Base-by-base conservation (phyloP, 2,888 invertebrate species). In the Sarcophaga variegata region DNA sequence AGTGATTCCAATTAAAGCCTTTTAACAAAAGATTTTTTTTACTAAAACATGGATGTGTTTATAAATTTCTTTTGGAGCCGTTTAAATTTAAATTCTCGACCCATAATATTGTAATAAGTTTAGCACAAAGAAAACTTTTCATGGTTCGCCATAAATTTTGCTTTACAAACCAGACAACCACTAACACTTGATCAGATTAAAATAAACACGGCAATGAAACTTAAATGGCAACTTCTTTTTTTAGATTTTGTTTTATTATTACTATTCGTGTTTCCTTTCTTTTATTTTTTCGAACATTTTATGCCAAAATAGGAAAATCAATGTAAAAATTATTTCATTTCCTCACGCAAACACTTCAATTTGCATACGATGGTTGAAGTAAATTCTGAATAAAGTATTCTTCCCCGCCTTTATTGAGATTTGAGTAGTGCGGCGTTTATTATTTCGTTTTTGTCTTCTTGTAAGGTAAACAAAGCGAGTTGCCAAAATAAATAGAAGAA, bases 301-400 rank as follows among this genome's bases (percentile, higher is more conserved):
- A 25, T 49, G 49, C 62, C 49, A 71, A 77, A 79, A 71, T 49
- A 49, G 54, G 54, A 64, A 60, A 71, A 71, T 63, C 54, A 79
- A 71, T 79, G 70, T 63, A 71, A 71, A 54, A 69, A 27, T 60
- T 64, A 79, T 71, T 79, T 71, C 45, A 71, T 71, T 79, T 79
- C 64, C 70, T 47, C 63, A 70, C 70, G 76, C 70, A 70, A 78
- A 70, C 62, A 70, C 37, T 64, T 45, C 69, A 78, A 60, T 49
- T 37, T 22, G 63, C 54, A 63, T 76, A 62, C 49, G 59, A 27
- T 69, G 59, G 6, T 5, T 47, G 6, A 49, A 72, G 49, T 27
- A 8, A 37, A 37, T 37, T 37, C 37, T 1, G 37, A 62, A 62
- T 5, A 70, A 62, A 22, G 69, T 45, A 69, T 22, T 67, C 37